Evolutionary conservation across 2,888 invertebrate genomes (phyloP).

Genomic region (Orthosia incerta): DNA sequence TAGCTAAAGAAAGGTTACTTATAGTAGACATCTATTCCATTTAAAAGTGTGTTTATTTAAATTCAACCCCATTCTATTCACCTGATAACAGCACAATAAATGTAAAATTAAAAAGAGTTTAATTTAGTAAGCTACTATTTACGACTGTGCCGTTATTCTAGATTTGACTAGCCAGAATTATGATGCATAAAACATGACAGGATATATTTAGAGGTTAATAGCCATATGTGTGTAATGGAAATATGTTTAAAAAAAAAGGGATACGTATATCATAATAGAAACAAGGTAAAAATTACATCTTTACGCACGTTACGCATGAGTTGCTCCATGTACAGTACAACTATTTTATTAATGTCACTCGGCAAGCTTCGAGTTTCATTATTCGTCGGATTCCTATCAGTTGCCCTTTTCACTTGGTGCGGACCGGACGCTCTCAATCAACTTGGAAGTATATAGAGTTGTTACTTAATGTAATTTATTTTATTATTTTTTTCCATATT

Average conservation of each 20-base stretch:
- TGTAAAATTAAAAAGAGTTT: conserved; percentile 20
- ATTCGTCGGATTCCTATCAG: no score
- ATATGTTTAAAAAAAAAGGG: neutral
- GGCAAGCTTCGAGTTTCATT: no score
- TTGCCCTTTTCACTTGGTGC: no score
- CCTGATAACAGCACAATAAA: neutral
- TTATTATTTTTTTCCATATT: no score
- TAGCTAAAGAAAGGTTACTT: no score
- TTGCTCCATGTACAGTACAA: no score
- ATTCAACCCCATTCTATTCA: neutral
- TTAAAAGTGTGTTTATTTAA: neutral
- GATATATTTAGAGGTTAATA: conserved; percentile 22
- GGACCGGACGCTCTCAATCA: no score
- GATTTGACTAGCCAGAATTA: conserved; percentile 40
- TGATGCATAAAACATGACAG: conserved; percentile 41
- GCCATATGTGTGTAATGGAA: conserved; percentile 4
- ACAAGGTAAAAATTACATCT: neutral
- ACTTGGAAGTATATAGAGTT: no score
- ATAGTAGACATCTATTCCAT: neutral
- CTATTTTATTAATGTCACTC: no score
- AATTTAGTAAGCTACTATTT: conserved; percentile 22
- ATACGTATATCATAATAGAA: neutral
- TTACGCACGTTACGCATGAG: no score
- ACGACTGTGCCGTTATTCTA: conserved; percentile 14
- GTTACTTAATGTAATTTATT: no score